Base-by-base conservation (phyloP, 2,113 vertebrate genomes). In the Oceanites oceanicus region DNA sequence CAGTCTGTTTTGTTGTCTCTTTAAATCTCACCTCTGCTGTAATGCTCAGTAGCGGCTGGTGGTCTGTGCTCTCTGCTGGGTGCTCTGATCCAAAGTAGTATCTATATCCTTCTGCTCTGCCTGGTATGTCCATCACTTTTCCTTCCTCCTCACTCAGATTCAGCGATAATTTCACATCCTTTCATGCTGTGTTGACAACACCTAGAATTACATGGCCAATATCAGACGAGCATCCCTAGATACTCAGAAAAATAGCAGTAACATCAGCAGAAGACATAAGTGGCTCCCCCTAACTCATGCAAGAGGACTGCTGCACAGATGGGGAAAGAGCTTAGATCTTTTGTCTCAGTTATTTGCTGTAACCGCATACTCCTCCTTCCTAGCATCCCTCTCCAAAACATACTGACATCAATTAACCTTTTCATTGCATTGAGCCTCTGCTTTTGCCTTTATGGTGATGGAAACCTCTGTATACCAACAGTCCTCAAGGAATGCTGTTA, bases 361-460 rank as follows among this genome's bases (percentile, higher is more conserved):
- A 91, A 85, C 25, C 0, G 0, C 83, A 72, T 32, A 79, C 49
- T 87, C 58, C 94, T 91, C 70, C 91, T 92, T 94, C 84, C 58
- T 73, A 78, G 23, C 11, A 94, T 62, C 70, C 67, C 53, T 70
- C 45, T 87, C 77, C 77, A 92, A 94, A 91, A 62, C 22, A 19
- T 15, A 42, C 44, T 71, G 80, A 87, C 70, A 91, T 73, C 58
- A 70, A 38, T 91, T 85, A 95, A 95, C 74, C 84, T 97, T 96
- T 94, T 91, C 58, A 68, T 79, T 91, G 53, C 91, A 47, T 38
- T 30, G 52, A 85, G 73, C 36, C 32, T 61, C 65, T 73, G 58
- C 15, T 90, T 91, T 91, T 94, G 34, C 40, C 65, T 75, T 78
- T 78, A 47, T 21, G 44, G 18, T 4, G 6, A 25, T 38, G 23